These are phyloP conservation scores for Buphagus erythrorhynchus DNA, from an alignment of 2,797 vertebrate genomes.

Conservation along the genomic window DNA sequence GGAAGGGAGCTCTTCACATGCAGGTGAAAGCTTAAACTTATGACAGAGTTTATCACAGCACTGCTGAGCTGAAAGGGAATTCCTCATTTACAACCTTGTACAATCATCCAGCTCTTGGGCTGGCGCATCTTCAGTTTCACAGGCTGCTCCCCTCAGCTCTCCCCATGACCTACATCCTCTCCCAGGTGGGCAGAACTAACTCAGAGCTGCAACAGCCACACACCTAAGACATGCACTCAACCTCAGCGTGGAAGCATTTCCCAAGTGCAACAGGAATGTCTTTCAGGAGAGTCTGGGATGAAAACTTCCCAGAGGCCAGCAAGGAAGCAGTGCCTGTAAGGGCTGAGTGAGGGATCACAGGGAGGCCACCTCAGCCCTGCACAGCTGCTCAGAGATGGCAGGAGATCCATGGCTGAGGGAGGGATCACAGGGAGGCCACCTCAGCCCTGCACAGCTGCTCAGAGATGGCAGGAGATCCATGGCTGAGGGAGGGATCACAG, in stretches of 20 bases:
- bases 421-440: too few relatives aligned
- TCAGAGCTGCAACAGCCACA: not conserved
- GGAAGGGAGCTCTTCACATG: not conserved
- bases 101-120: not conserved
- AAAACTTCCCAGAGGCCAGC: not conserved
- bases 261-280: not conserved
- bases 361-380: not conserved
- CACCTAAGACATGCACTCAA: rapidly evolving
- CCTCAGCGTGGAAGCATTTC: not conserved
- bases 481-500: too few relatives aligned
- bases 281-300: not conserved
- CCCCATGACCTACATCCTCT: not conserved
- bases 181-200: not conserved
- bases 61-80: not conserved
- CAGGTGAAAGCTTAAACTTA: not conserved
- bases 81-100: not conserved
- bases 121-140: not conserved
- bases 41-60: not conserved
- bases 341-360: rapidly evolving
- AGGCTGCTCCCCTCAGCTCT: not conserved
- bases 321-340: rapidly evolving
- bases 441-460: not conserved
- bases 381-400: not conserved
- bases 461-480: rapidly evolving
- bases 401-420: not conserved